Evolutionary conservation across 1,140 invertebrate genomes (phyloP).

Genomic region (Eueides isabella): DNA sequence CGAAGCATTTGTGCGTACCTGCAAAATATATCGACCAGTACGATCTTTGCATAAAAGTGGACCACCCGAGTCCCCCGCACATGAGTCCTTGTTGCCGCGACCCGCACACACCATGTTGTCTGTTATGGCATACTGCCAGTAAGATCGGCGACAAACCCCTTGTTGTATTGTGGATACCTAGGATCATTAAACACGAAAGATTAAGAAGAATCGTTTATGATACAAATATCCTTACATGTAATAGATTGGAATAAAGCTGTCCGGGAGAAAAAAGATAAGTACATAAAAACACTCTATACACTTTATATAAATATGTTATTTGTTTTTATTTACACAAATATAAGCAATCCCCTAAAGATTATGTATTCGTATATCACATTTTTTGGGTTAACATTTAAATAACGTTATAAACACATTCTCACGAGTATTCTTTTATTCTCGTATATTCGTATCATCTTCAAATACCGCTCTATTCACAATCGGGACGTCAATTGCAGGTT

Average conservation of each 20-base stretch:
- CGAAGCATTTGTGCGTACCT: conserved; percentile 47
- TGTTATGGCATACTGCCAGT: conserved; percentile 91
- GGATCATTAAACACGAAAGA: background rate
- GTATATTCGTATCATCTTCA: conserved; percentile 3
- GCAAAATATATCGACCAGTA: conserved; percentile 61
- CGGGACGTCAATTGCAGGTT: background rate
- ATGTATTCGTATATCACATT: background rate
- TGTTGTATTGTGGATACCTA: conserved; percentile 91
- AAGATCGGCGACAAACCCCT: conserved; percentile 89
- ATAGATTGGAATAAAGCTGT: too few species aligned
- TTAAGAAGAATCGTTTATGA: too few species aligned
- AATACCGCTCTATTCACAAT: background rate
- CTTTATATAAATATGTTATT: background rate
- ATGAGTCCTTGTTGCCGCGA: conserved; percentile 90
- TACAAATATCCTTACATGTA: too few species aligned
- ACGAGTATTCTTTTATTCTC: background rate
- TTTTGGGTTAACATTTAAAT: background rate
- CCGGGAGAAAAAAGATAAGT: background rate
- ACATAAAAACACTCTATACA: background rate
- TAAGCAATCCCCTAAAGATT: background rate
- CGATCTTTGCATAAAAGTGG: conserved; percentile 88
- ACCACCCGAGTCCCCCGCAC: conserved; percentile 94
- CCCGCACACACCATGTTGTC: conserved; percentile 96
- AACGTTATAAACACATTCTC: background rate
- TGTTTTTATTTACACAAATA: background rate